These are phyloP conservation scores for Leptonema lineaticorne DNA, from an alignment of 1,140 invertebrate genomes.

Conservation along the genomic window DNA sequence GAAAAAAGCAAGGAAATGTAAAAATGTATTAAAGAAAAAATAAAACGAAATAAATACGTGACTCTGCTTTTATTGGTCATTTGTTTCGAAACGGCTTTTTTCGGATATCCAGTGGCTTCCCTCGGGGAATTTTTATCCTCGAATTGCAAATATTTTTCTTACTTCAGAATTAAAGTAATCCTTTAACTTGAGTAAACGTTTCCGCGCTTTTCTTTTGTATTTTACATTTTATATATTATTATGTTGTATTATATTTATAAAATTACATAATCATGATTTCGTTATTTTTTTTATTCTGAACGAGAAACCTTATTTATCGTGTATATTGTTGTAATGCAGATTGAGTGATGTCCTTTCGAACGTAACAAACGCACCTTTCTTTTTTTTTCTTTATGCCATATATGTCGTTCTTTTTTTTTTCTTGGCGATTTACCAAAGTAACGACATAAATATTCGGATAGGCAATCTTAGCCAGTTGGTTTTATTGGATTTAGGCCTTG, in stretches of 20 bases:
- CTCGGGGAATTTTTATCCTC: slow-evolving; percentile 20
- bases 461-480: slow-evolving; percentile 31
- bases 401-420: not conserved
- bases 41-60: not conserved
- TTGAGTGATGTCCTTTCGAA: too few species aligned
- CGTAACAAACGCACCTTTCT: too few species aligned
- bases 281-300: too few species aligned
- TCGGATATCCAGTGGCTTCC: not conserved
- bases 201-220: too few species aligned
- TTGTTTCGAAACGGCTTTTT: slow-evolving; percentile 19
- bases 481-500: slow-evolving; percentile 37
- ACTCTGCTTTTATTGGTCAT: slow-evolving; percentile 11
- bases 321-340: too few species aligned
- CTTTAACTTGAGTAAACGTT: slow-evolving; percentile 20
- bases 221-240: too few species aligned
- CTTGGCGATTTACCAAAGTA: slow-evolving; percentile 30
- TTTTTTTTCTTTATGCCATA: too few species aligned
- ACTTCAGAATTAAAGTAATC: not conserved
- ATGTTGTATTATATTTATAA: too few species aligned
- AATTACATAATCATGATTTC: too few species aligned
- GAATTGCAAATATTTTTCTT: slow-evolving; percentile 9
- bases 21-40: not conserved
- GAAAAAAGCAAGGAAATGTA: not conserved
- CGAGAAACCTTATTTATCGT: too few species aligned
- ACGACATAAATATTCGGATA: slow-evolving; percentile 30